A percentile compares a stretch with the other conserved stretches of the same genome.
Conservation (phyloP, 2,113 vertebrate genomes). For the Apteryx mantelli region DNA sequence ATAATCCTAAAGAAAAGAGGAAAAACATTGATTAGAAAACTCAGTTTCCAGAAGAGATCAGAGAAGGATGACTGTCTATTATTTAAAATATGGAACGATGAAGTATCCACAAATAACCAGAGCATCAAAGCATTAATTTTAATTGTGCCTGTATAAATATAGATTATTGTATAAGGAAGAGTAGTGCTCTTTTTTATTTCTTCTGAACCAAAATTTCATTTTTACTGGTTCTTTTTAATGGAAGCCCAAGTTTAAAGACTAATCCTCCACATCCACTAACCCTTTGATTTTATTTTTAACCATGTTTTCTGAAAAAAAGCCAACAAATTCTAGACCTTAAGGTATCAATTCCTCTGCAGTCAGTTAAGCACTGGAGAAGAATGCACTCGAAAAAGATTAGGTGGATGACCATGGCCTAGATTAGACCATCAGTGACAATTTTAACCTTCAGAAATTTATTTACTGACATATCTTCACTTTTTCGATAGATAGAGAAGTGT, state of each 20-base stretch:
- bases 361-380: background rate
- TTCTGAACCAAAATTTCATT: background rate
- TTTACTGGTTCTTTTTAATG: background rate
- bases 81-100: background rate
- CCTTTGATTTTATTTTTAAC: conserved; percentile 8
- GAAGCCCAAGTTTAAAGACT: background rate
- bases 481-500: background rate
- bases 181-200: background rate
- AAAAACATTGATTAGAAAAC: background rate
- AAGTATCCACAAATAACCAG: background rate
- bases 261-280: background rate
- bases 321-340: background rate
- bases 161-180: background rate
- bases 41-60: background rate
- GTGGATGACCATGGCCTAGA: background rate
- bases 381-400: background rate
- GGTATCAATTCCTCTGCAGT: background rate
- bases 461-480: background rate
- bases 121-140: background rate
- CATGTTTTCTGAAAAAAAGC: background rate
- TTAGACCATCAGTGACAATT: background rate
- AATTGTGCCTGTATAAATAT: background rate
- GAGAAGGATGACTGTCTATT: background rate
- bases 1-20: background rate
- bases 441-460: background rate